Conservation (phyloP, 2,797 vertebrate species). For the Bovichtus diacanthus region DNA sequence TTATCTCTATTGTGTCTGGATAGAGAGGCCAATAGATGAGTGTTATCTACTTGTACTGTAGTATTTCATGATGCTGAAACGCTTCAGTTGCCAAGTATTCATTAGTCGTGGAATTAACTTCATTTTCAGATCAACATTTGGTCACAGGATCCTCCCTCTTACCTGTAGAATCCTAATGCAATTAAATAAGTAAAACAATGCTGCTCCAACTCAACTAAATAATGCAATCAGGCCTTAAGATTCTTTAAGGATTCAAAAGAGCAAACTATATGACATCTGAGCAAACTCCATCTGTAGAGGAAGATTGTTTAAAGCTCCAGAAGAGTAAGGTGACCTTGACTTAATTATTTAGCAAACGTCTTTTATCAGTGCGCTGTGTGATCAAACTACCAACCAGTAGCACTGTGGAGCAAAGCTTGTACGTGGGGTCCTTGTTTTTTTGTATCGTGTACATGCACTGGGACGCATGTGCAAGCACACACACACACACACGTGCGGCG, state of each 20-base stretch:
- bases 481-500: no score
- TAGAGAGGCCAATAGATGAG: neutral
- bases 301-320: neutral
- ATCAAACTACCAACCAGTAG: no score
- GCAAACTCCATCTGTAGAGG: no score
- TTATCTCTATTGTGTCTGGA: slow-evolving; percentile 1
- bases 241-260: no score
- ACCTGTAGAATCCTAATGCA: neutral
- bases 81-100: neutral
- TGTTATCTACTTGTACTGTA: neutral
- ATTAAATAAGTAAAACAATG: slow-evolving; percentile 3
- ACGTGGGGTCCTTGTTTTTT: no score
- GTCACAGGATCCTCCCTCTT: neutral
- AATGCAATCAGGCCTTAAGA: neutral
- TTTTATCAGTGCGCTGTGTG: no score
- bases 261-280: no score
- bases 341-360: no score
- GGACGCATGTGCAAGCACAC: no score
- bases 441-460: no score
- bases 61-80: neutral
- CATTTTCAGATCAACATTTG: neutral
- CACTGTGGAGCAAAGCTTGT: no score
- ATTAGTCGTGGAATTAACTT: neutral
- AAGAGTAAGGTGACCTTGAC: no score
- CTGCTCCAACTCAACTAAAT: neutral